These are phyloP conservation scores for Diplolepis rosae DNA, from an alignment of 2,888 invertebrate species.

Conservation along the genomic window DNA sequence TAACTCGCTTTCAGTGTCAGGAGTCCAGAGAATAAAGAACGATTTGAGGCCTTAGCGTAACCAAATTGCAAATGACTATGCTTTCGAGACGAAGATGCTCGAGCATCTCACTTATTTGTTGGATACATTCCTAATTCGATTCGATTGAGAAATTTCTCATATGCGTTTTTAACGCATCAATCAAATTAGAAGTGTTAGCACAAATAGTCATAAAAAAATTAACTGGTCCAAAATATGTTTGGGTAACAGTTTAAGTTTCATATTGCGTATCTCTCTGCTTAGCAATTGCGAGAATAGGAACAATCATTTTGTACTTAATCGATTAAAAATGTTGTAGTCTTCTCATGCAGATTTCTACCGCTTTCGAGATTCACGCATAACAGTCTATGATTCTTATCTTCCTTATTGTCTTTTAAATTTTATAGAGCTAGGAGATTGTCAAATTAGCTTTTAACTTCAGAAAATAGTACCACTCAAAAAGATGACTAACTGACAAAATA, in stretches of 20 bases:
- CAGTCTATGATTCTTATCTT: slow-evolving; percentile 1
- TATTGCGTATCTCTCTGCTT: slow-evolving; percentile 6
- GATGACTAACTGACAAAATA: not conserved
- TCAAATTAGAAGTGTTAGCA: not conserved
- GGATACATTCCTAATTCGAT: slow-evolving; percentile 37
- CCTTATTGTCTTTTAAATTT: slow-evolving; percentile 10
- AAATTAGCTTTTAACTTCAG: not conserved
- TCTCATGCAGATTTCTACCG: slow-evolving; percentile 31
- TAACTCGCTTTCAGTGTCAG: slow-evolving; percentile 25
- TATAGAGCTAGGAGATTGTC: not conserved
- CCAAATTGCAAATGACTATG: slow-evolving; percentile 49
- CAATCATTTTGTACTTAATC: slow-evolving; percentile 72
- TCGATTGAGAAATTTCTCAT: too few relatives aligned
- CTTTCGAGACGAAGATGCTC: slow-evolving; percentile 43
- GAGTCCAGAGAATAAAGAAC: slow-evolving; percentile 22
- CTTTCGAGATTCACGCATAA: slow-evolving; percentile 15
- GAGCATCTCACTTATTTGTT: slow-evolving; percentile 51
- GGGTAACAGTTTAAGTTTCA: not conserved
- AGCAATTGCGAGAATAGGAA: slow-evolving; percentile 48
- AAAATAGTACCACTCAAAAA: not conserved
- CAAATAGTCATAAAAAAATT: slow-evolving; percentile 3
- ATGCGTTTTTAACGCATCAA: not conserved
- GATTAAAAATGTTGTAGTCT: slow-evolving; percentile 53
- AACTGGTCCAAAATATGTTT: slow-evolving; percentile 7
- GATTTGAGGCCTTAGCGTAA: slow-evolving; percentile 26